Percentiles rank a stretch among this genome's conserved stretches.
phyloP scores from a whole-genome alignment of 1,140 invertebrate species.

The Drosophila mojavensis region DNA sequence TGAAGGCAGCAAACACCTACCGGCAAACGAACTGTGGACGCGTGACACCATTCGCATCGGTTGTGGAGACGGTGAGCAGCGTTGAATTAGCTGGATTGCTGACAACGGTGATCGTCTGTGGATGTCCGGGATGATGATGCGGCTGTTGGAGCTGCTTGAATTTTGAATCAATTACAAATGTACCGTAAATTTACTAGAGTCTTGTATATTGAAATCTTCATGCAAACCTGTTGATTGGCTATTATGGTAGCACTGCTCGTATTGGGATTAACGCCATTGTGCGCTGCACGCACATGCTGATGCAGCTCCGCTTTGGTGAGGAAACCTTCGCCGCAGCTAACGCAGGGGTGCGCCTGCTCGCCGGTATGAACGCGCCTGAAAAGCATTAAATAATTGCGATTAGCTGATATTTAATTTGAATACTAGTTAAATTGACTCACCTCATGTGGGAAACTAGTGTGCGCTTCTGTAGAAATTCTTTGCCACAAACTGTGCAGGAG shows the following conservation, averaged over 20 bases:
- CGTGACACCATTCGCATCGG: constrained; percentile 67
- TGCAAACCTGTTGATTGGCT: constrained; percentile 76
- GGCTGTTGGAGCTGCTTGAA: constrained; percentile 82
- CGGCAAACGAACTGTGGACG: constrained; percentile 84
- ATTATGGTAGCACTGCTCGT: constrained; percentile 84
- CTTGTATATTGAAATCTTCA: background rate
- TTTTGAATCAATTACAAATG: constrained; percentile 34
- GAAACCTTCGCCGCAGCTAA: constrained; percentile 91
- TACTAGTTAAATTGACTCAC: constrained; percentile 69
- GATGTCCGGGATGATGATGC: constrained; percentile 84
- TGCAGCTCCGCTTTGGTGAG: constrained; percentile 88
- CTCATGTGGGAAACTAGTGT: constrained; percentile 91
- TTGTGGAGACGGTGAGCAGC: constrained; percentile 74
- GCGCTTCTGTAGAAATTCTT: constrained; percentile 93
- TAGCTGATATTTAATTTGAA: background rate
- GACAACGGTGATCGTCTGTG: constrained; percentile 83
- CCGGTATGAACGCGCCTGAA: constrained; percentile 85
- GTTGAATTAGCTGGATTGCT: constrained; percentile 80
- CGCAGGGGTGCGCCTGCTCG: constrained; percentile 88
- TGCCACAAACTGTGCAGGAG: constrained; percentile 91
- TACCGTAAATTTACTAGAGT: too few species aligned
- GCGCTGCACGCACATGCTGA: constrained; percentile 88
- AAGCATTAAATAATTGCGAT: background rate
- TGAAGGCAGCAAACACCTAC: constrained; percentile 39
- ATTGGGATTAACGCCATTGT: constrained; percentile 84